Conservation (phyloP, 2,888 invertebrate species). For the Agrochola macilenta region DNA sequence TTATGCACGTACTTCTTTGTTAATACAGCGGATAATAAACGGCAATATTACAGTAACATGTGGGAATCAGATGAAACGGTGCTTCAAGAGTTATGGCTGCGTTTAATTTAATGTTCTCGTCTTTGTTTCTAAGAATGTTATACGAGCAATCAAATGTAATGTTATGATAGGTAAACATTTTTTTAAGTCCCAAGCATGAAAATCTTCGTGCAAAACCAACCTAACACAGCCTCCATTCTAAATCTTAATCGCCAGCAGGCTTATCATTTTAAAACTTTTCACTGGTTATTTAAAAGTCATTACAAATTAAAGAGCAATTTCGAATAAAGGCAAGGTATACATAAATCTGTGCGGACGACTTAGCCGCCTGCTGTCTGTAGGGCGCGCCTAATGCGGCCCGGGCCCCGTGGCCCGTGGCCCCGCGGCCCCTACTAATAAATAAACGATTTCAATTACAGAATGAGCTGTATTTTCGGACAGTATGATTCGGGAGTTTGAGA, state of each 20-base stretch:
- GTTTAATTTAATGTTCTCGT: slow-evolving; percentile 28
- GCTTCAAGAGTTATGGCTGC: slow-evolving; percentile 8
- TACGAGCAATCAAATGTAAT: background rate
- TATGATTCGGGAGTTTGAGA: slow-evolving; percentile 29
- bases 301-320: slow-evolving; percentile 60
- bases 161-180: background rate
- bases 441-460: slow-evolving; percentile 60
- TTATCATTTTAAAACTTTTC: slow-evolving; percentile 48
- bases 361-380: slow-evolving; percentile 29
- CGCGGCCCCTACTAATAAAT: slow-evolving; percentile 42
- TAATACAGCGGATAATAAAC: slow-evolving; percentile 31
- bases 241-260: slow-evolving; percentile 10
- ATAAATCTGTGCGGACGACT: slow-evolving; percentile 57
- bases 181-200: background rate
- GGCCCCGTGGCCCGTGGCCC: background rate
- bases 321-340: slow-evolving; percentile 53
- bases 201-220: background rate
- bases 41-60: slow-evolving; percentile 31
- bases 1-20: slow-evolving; percentile 39
- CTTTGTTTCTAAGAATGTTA: slow-evolving; percentile 3
- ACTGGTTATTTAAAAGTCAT: slow-evolving; percentile 51
- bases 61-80: slow-evolving; percentile 14
- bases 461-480: slow-evolving; percentile 24
- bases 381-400: slow-evolving; percentile 31
- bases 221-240: background rate